Evolutionary conservation across 2,888 invertebrate genomes (phyloP), one percentile per base, ranked within the genome.

Genomic region (Apamea monoglypha): DNA sequence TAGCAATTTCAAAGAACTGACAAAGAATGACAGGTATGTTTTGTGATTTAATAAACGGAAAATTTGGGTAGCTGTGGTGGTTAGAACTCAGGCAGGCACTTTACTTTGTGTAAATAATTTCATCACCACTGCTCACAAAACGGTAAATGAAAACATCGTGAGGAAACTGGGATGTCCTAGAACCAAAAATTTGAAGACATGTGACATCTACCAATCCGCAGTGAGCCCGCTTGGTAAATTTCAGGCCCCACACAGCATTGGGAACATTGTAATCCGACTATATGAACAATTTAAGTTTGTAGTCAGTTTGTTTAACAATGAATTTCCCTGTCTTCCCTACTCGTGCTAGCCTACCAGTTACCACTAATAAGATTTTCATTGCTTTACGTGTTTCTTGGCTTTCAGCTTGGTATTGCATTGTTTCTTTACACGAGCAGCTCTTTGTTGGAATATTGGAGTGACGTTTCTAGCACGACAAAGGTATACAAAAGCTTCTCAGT

Each of bases 381-480:
- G 44, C 66, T 21, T 66, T 64, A 10, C 29, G 16, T 50, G 18
- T 32, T 32, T 32, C 44, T 32, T 36, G 53, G 44, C 32, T 67
- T 67, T 16, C 21, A 29, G 36, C 47, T 32, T 6, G 18, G 10
- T n/a, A n/a, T 40, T 40, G 36, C 18, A 68, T 68, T 68, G 32
- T 67, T 18, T 68, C 18, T n/a, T 18, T 36, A 50, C 6, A 18
- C 59, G 50, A n/a, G 14, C 29, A 76, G 3, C 36, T 40, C 50
- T 25, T 77, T 77, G 50, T 68, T 68, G 36, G 8, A 40, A 67
- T 36, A 50, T 40, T 25, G 25, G 8, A 78, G 25, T 50, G 59
- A 21, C 59, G 40, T 67, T 6, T 53, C 32, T 63, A 53, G 32
- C 32, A 18, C 18, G 6, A 29, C 8, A 69, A 59, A 59, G 56